These are phyloP conservation scores for Ascaphus truei DNA, from an alignment of 2,113 vertebrate species.

Conservation along the genomic window DNA sequence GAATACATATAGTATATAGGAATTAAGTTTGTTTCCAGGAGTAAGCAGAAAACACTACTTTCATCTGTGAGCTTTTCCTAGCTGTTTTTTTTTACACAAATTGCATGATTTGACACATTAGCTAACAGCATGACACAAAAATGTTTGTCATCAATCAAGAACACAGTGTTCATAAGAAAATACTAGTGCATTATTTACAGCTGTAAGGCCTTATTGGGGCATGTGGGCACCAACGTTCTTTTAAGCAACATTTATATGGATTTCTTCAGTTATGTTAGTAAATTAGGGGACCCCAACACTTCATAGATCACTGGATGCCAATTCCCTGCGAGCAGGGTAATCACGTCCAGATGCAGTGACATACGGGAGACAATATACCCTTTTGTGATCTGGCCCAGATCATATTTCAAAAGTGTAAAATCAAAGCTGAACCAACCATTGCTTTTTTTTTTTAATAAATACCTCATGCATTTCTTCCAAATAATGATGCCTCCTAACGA, in stretches of 20 bases:
- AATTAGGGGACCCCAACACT: slow-evolving; percentile 28
- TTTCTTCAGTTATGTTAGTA: slow-evolving; percentile 39
- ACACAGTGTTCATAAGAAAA: neutral
- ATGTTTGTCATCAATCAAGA: neutral
- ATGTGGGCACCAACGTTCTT: slow-evolving; percentile 8
- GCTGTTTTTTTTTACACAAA: no score
- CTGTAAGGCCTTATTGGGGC: neutral
- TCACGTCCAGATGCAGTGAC: slow-evolving; percentile 59
- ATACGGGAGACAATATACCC: slow-evolving; percentile 47
- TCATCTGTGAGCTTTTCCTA: no score
- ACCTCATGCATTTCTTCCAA: slow-evolving; percentile 48
- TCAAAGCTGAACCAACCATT: slow-evolving; percentile 52
- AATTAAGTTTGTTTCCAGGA: no score
- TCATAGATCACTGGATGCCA: slow-evolving; percentile 41
- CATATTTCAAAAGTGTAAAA: slow-evolving; percentile 60
- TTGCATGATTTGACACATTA: no score
- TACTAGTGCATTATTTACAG: neutral
- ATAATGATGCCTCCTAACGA: slow-evolving; percentile 35
- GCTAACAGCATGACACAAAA: no score
- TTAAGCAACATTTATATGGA: slow-evolving; percentile 38
- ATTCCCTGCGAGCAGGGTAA: slow-evolving; percentile 52
- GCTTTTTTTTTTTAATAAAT: slow-evolving; percentile 46
- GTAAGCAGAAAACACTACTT: no score
- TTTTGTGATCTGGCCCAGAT: slow-evolving; percentile 49
- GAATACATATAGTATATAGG: no score